Conservation (phyloP, 2,888 invertebrate genomes). For the Choristoneura rosaceana region DNA sequence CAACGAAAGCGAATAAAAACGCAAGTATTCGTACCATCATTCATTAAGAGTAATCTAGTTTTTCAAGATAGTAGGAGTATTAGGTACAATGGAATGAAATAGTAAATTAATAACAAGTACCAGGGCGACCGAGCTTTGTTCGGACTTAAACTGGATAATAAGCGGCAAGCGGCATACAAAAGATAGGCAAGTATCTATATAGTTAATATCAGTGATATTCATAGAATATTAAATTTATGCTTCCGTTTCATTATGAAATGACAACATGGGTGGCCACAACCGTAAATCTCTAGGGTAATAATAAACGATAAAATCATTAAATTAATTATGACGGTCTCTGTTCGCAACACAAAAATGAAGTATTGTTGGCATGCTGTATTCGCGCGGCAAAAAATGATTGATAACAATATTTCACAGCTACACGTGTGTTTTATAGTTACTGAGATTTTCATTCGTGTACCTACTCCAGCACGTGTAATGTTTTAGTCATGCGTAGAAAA, state of each 20-base stretch:
- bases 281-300: constrained; percentile 34
- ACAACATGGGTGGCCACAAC: constrained; percentile 19
- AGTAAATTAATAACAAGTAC: too few species aligned
- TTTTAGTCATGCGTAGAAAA: not conserved
- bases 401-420: not conserved
- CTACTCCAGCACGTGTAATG: not conserved
- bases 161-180: too few species aligned
- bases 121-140: too few species aligned
- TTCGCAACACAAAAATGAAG: constrained; percentile 17
- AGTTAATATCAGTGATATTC: not conserved
- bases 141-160: too few species aligned
- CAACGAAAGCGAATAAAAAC: constrained; percentile 1
- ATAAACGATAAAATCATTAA: constrained; percentile 31
- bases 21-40: not conserved
- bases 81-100: too few species aligned
- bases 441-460: not conserved
- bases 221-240: not conserved
- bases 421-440: not conserved
- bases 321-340: constrained; percentile 13
- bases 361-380: constrained; percentile 11
- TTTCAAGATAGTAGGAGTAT: not conserved
- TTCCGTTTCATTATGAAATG: constrained; percentile 19
- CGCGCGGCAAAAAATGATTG: not conserved
- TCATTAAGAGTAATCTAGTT: not conserved
- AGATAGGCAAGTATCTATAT: not conserved